Evolutionary conservation across 30 jellyfish, hydroid and myxozoan species (phyloP), one percentile per base, ranked within the genome.

Genomic region (Hydractinia symbiolongicarpus): DNA sequence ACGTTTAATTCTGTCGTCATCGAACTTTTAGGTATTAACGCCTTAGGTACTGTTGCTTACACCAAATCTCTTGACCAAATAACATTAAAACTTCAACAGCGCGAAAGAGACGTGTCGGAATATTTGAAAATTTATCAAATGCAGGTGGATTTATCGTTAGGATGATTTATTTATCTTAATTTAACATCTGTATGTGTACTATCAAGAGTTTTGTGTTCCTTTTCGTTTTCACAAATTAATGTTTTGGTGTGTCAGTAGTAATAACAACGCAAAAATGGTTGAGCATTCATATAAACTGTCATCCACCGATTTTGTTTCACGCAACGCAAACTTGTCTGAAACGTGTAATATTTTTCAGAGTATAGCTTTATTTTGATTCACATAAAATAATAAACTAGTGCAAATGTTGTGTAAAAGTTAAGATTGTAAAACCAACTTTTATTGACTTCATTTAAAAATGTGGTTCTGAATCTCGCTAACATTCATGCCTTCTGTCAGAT

Each of bases 91-190:
- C 57, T 91, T 91, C 91, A 86, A 67, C 96, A 91, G 55, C 80
- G 98, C 16, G 98, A 91, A 67, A 86, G 87, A 60, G 98, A 86
- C 64, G 98, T 91, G 14, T 88, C 93, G 64, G 88, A 75, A 10
- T 91, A 91, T 66, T 72, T 91, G 10, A 61, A 61, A 73, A 79
- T 87, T 85, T 91, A 91, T 83, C 98, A 91, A 79, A 61, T 81
- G 52, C 98, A 91, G 62, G 91, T 91, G 7, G 95, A 86, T 67
- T 4, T 86, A 77, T 78, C 85, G 4, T 61, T 77, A 9, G 85
- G 85, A 17, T 77, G 69, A 74, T 49, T 8, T n/a, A 10, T 58
- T 57, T 57, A 57, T 57, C 15, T 57, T 9, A 9, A 57, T 10
- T 58, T 0, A 4, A 64, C 74, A 13, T 6, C 17, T 7, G 19